phyloP scores from a whole-genome alignment of 2,888 invertebrate species.

The Linnaemya vulpina region DNA sequence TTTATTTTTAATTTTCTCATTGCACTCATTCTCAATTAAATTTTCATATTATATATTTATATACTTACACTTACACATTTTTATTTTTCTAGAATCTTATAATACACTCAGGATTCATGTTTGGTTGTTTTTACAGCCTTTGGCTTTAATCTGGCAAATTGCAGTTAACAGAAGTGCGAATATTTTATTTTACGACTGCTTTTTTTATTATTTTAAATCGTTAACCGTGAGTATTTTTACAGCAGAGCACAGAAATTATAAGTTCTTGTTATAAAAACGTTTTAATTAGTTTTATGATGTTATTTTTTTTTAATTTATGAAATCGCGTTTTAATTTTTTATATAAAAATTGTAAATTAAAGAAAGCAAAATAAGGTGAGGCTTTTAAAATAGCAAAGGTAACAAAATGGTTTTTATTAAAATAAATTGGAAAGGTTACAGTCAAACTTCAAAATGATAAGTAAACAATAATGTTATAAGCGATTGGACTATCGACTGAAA shows the following conservation, averaged over 20 bases:
- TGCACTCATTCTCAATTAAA: background rate
- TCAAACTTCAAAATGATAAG: no score
- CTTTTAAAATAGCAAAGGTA: background rate
- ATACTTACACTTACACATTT: background rate
- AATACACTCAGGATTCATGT: background rate
- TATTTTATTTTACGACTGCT: background rate
- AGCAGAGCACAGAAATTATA: conserved; percentile 33
- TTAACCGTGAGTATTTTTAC: conserved; percentile 27
- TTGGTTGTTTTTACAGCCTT: conserved; percentile 29
- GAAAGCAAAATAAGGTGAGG: background rate
- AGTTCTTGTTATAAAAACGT: conserved; percentile 17
- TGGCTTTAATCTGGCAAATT: conserved; percentile 22
- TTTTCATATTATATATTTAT: background rate
- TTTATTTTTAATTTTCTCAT: background rate
- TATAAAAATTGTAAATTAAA: background rate
- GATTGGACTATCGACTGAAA: no score
- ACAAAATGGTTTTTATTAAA: no score
- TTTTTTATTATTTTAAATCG: background rate
- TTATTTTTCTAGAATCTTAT: background rate
- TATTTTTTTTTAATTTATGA: background rate
- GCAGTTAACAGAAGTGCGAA: background rate
- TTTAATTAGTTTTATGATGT: background rate
- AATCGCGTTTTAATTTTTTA: background rate
- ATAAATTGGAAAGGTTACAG: no score
- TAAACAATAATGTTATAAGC: no score